A percentile compares a stretch with the other conserved stretches of the same genome.
Evolutionary conservation across 2,797 vertebrate species (phyloP).

Genomic region (Poeciliopsis infans): DNA sequence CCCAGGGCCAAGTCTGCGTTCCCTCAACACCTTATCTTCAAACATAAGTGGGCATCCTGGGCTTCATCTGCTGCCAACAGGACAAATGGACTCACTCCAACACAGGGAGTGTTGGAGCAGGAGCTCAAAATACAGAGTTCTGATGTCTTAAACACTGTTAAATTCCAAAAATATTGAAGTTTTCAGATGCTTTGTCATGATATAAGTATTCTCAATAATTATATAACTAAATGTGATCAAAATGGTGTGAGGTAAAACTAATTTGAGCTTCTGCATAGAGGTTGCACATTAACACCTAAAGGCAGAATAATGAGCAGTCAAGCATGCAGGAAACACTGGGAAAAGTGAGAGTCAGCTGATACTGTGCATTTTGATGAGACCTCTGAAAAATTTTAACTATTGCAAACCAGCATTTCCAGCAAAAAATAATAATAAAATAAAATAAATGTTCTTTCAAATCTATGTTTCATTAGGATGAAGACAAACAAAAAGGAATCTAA

Average conservation of each 20-base stretch:
- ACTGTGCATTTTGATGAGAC: too few species aligned
- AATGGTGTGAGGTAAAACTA: neutral
- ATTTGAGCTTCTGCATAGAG: neutral
- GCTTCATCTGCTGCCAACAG: slow-evolving; percentile 36
- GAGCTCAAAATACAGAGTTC: slow-evolving; percentile 11
- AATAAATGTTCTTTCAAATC: too few species aligned
- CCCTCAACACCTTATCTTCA: slow-evolving; percentile 41
- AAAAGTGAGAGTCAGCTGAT: neutral
- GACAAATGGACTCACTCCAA: slow-evolving; percentile 31
- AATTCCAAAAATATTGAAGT: neutral
- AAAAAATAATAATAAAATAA: too few species aligned
- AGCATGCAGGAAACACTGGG: neutral
- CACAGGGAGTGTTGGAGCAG: slow-evolving; percentile 17
- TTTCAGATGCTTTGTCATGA: neutral
- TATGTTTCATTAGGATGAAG: neutral
- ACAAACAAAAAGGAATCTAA: neutral
- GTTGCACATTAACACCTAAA: neutral
- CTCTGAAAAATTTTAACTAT: too few species aligned
- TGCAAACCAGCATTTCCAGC: too few species aligned
- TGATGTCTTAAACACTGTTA: neutral
- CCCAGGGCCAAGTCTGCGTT: neutral
- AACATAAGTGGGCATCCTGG: slow-evolving; percentile 22
- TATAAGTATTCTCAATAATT: neutral
- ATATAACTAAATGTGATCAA: neutral
- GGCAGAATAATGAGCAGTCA: neutral